Conservation (phyloP, 2,888 invertebrate genomes). For the Ceramica pisi region DNA sequence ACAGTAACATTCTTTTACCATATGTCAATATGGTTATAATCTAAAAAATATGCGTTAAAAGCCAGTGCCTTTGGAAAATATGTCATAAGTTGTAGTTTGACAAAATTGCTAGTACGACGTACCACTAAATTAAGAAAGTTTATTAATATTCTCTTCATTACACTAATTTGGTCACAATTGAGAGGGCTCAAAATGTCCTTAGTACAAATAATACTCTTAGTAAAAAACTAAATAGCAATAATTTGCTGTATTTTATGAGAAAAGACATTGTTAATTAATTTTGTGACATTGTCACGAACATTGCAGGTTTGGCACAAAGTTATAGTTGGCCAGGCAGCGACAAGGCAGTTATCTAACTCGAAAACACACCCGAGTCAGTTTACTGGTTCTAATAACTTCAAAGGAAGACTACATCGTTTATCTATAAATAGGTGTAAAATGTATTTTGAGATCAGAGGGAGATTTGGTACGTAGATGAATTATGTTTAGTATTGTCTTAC, state of each 20-base stretch:
- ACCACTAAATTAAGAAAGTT: constrained; percentile 15
- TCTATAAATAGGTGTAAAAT: constrained; percentile 53
- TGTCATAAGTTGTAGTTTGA: constrained; percentile 40
- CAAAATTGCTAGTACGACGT: constrained; percentile 25
- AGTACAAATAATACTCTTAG: constrained; percentile 22
- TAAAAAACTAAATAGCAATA: constrained; percentile 42
- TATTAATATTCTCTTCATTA: constrained; percentile 26
- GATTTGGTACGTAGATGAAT: constrained; percentile 50
- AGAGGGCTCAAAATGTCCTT: constrained; percentile 33
- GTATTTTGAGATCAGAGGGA: constrained; percentile 64
- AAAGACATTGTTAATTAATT: constrained; percentile 36
- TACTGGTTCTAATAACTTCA: constrained; percentile 49
- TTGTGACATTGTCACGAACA: constrained; percentile 39
- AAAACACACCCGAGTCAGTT: constrained; percentile 17
- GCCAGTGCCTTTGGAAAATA: constrained; percentile 60
- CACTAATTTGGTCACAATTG: constrained; percentile 58
- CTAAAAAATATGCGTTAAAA: constrained; percentile 51
- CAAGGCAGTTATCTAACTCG: constrained; percentile 26
- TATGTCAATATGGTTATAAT: background rate
- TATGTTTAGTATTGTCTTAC: constrained; percentile 65
- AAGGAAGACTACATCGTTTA: constrained; percentile 60
- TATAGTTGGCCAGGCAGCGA: constrained; percentile 21
- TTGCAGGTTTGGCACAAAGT: constrained; percentile 46
- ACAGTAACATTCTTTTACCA: background rate
- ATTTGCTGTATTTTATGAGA: constrained; percentile 33